Base-by-base conservation (phyloP, 2,113 vertebrate species). In the Silurus meridionalis region DNA sequence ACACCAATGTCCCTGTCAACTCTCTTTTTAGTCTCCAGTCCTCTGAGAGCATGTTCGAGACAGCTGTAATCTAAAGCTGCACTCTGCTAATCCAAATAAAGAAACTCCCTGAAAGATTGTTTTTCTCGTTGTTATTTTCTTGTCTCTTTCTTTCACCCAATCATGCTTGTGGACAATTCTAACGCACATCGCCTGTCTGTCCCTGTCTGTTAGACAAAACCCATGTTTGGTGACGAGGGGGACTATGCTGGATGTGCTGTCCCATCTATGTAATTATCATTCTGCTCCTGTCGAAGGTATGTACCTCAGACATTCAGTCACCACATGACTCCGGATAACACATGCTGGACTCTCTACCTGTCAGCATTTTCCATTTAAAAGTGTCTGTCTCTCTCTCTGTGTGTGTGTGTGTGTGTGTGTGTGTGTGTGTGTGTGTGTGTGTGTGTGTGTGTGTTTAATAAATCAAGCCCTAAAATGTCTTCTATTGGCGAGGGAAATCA, bases 221-320 rank as follows among this genome's bases (percentile, higher is more conserved):
- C 91, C 93, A 61, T 99, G 97, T 91, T 91, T 97, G 89, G 96
- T 98, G 91, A 99, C 97, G 84, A 96, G 97, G 95, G 97, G 96
- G 84, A 95, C 96, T 8, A 96, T 91, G 90, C 89, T 99, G 83
- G 97, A 99, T 87, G 91, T 97, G 85, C 85, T 99, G 90, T 86
- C 92, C 89, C 91, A 94, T 71, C 88, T 98, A 89, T 96, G 93
- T 91, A 91, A 91, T 10, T 83, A 87, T 0, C 87, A 63, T 60
- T 85, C 83, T 85, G 89, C 80, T 85, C 66, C 91, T 75, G 83
- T 92, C 53, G 74, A 87, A 64, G 94, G 95, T 95, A 89, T 91
- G 94, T 86, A 28, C n/a, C 14, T 25, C 11, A 14, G 5, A 75
- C 21, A 55, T 46, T 15, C 25, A 46, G 25, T 79, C 71, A 23